A percentile compares a stretch with the other conserved stretches of the same genome.
These are phyloP conservation scores for Sminthopsis crassicaudata DNA, from an alignment of 2,113 vertebrate species.

Conservation along the genomic window DNA sequence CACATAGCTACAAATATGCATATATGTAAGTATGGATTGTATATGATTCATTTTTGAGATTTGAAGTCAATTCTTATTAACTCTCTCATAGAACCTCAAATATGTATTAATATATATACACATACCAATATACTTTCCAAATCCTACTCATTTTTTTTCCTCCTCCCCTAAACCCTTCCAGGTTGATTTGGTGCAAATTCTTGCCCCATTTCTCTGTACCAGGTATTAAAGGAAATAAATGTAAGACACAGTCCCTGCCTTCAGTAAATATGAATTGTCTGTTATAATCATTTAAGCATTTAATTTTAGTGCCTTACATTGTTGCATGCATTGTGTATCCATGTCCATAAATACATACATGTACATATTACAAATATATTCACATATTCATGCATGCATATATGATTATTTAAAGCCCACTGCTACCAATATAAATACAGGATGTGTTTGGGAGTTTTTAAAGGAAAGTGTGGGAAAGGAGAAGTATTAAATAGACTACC, in stretches of 20 bases:
- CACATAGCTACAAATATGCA: not conserved
- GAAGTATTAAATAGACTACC: too few relatives aligned
- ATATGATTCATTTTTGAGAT: not conserved
- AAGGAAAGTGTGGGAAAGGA: too few relatives aligned
- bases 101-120: not conserved
- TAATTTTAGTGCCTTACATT: not conserved
- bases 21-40: not conserved
- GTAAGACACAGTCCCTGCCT: not conserved
- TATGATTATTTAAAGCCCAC: not conserved
- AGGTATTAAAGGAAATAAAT: not conserved
- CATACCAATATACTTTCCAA: not conserved
- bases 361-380: not conserved
- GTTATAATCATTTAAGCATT: not conserved
- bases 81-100: not conserved
- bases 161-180: not conserved
- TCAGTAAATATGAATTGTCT: not conserved
- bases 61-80: not conserved
- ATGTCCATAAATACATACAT: not conserved
- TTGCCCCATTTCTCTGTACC: not conserved
- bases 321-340: not conserved
- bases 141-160: not conserved
- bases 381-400: not conserved
- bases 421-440: not conserved
- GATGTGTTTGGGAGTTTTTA: too few relatives aligned
- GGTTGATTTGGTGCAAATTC: not conserved